Base-by-base conservation (phyloP, 92 coral and sea anemone species). In the Parazoanthus swiftii region DNA sequence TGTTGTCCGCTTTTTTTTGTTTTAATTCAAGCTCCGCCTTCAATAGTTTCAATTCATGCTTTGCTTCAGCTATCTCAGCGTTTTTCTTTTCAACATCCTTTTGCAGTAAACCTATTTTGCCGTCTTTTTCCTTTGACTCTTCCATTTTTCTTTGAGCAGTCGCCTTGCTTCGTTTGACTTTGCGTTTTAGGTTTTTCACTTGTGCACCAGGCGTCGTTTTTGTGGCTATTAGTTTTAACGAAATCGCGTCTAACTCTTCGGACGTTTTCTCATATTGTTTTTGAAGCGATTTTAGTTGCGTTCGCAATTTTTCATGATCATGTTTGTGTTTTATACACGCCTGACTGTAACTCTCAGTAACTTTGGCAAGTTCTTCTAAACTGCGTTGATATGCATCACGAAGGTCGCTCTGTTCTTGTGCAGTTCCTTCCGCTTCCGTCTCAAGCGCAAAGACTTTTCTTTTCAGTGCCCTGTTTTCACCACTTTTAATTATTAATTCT, bases 251-350 rank as follows among this genome's bases (percentile, higher is more conserved):
- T 65, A 78, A 8, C 46, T 78, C 82, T 78, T 78, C 65, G 3
- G 67, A 78, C 63, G 44, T 78, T 43, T 78, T 78, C 35, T 78
- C 83, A 20, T 44, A 79, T 63, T 79, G 83, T 79, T 79, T 35
- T 63, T 79, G 83, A 63, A 79, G n/a, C 46, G 83, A 26, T 16
- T 79, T 63, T 63, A 79, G 83, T 38, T 79, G 70, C 14, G 48
- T 79, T 63, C 83, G 42, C 48, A 79, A 79, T 79, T 79, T 79
- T 26, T 79, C 38, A 79, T 79, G 83, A 48, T 79, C 83, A 44
- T 79, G 46, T 79, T 23, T 36, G 48, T 79, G 83, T 44, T 79
- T 63, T 21, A 79, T 51, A 44, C 37, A 44, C 48, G 83, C 83
- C 83, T 79, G 70, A 36, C 83, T 29, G 25, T 79, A 79, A 37